A percentile compares a stretch with the other conserved stretches of the same genome.
Evolutionary conservation across 1,140 invertebrate species (phyloP).

Genomic region (Sycophaga agraensis): DNA sequence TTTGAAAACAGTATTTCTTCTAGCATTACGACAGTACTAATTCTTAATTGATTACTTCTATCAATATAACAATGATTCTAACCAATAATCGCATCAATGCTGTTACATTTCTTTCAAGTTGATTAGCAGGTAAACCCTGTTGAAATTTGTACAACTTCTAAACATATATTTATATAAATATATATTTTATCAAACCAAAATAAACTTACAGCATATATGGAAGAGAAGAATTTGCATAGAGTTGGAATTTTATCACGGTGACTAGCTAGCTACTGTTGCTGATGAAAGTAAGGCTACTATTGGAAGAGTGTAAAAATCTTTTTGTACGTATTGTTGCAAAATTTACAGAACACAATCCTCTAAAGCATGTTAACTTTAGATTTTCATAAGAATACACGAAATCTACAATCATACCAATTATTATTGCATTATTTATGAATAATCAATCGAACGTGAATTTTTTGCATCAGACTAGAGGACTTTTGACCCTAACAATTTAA

Average conservation of each 20-base stretch:
- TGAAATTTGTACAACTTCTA: conserved; percentile 25
- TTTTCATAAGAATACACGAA: neutral
- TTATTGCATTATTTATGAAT: conserved; percentile 10
- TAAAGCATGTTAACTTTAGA: conserved; percentile 1
- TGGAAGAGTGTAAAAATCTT: conserved; percentile 1
- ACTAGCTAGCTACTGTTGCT: conserved; percentile 25
- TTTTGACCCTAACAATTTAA: conserved; percentile 19
- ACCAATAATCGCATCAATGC: conserved; percentile 4
- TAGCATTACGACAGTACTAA: conserved; percentile 10
- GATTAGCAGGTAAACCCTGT: conserved; percentile 12
- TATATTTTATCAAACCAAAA: conserved; percentile 6
- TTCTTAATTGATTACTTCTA: conserved; percentile 3
- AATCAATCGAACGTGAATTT: conserved; percentile 13
- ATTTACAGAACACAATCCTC: conserved; percentile 8
- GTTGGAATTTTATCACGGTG: conserved; percentile 17
- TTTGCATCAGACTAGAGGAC: conserved; percentile 22
- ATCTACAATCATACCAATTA: conserved; percentile 6
- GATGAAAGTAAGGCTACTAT: conserved; percentile 13
- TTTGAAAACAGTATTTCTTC: conserved; percentile 26
- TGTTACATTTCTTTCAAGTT: neutral
- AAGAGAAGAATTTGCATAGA: conserved; percentile 15
- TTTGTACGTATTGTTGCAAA: conserved; percentile 16
- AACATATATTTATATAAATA: conserved; percentile 22
- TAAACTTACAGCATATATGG: conserved; percentile 19
- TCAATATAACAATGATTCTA: conserved; percentile 2